Percentiles rank a stretch among this genome's conserved stretches.
These are phyloP conservation scores for Trissolcus brochymenae DNA, from an alignment of 2,888 invertebrate species.

Conservation along the genomic window DNA sequence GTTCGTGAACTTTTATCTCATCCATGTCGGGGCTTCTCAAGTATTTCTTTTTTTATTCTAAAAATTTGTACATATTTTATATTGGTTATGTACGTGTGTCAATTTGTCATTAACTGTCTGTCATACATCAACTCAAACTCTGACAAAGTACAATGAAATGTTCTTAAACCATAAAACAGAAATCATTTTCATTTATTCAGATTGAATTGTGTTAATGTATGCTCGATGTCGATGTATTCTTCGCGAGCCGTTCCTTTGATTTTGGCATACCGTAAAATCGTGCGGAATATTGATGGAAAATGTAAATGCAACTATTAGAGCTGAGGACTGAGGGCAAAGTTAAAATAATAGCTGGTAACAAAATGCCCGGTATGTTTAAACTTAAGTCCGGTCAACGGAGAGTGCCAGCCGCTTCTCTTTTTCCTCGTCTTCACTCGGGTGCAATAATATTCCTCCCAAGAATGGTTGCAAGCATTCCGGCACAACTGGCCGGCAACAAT, in stretches of 20 bases:
- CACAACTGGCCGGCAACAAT: slow-evolving; percentile 69
- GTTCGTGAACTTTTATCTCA: slow-evolving; percentile 54
- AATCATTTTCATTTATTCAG: too few species aligned
- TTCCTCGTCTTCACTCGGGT: slow-evolving; percentile 35
- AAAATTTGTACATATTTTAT: too few species aligned
- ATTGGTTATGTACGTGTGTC: too few species aligned
- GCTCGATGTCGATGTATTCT: too few species aligned
- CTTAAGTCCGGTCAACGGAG: slow-evolving; percentile 58
- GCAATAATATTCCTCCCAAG: slow-evolving; percentile 65
- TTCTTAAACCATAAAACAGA: too few species aligned
- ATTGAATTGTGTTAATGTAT: too few species aligned
- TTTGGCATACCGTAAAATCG: slow-evolving; percentile 30
- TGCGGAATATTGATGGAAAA: slow-evolving; percentile 27
- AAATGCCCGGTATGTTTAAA: slow-evolving; percentile 61
- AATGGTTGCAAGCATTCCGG: slow-evolving; percentile 64
- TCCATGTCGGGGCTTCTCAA: slow-evolving; percentile 1
- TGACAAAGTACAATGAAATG: too few species aligned
- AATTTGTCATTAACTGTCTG: too few species aligned
- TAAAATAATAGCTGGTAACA: slow-evolving; percentile 59
- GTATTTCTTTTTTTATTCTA: too few species aligned
- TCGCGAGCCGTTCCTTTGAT: slow-evolving; percentile 30
- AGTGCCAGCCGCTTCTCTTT: slow-evolving; percentile 52
- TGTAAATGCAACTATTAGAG: slow-evolving; percentile 44
- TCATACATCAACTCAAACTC: too few species aligned
- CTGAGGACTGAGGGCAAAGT: slow-evolving; percentile 20